Base-by-base conservation (phyloP, 37 sponge, comb jelly and placozoan species). In the Geodia barretti region DNA sequence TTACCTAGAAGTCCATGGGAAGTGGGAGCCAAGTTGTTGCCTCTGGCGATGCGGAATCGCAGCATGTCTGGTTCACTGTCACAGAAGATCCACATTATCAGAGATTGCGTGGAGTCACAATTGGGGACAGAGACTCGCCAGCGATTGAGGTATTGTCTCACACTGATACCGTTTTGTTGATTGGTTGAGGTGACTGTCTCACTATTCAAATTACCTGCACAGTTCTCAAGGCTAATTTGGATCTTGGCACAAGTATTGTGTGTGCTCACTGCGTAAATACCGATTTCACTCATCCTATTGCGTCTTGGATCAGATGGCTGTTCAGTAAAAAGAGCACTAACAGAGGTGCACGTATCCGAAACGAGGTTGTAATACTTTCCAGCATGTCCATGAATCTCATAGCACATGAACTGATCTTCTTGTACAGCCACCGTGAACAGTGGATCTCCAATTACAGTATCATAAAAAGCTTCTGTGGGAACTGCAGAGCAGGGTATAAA, bases 1-100 rank as follows among this genome's bases (percentile, higher is more conserved):
- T 67, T 64, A 87, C 88, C 88, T 14, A 81, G 31, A 4, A 87
- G 70, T 4, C 88, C 88, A 47, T 87, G 88, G 0, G 88, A 87
- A 1, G 82, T 76, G 14, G 81, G 88, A 2, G 59, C 30, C 4
- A 87, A 71, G 21, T 73, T 73, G 43, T 61, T 34, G 5, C 81
- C 88, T n/a, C 88, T 60, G 1, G 82, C 39, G 20, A 87, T 31
- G 9, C 29, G 39, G 47, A 86, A 86, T 7, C 58, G 80, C 3
- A 87, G 40, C 75, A 37, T 79, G 19, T 64, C 54, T 39, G 71
- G 32, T 1, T 68, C 75, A 1, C 0, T 20, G 23, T 74, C 70
- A 36, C 87, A 86, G 17, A 35, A 64, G 3, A 86, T 24, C 81
- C 81, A 87, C 77, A 81, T 81, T 34, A 81, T 82, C 70, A 87